Conservation (phyloP, 1,140 invertebrate genomes). For the Apocrypta bakeri region DNA sequence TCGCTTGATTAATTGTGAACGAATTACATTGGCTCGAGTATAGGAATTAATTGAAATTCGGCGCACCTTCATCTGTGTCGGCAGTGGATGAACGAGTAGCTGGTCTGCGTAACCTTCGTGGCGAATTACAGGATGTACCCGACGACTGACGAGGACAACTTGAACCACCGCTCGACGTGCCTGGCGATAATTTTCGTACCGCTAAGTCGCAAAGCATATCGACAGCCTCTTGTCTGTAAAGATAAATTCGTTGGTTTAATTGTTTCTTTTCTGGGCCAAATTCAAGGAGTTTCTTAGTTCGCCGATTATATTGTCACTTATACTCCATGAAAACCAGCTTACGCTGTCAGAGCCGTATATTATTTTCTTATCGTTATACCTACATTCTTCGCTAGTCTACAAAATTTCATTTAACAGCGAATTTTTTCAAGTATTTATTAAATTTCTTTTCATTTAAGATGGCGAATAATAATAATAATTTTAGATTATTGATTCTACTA, state of each 20-base stretch:
- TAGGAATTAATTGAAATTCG: slow-evolving; percentile 30
- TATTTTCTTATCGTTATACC: too few relatives aligned
- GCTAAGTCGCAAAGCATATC: slow-evolving; percentile 89
- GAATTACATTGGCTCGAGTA: too few relatives aligned
- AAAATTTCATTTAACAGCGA: too few relatives aligned
- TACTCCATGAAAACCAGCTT: background rate
- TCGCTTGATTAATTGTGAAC: too few relatives aligned
- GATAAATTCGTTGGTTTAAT: slow-evolving; percentile 13
- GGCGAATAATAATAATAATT: too few relatives aligned
- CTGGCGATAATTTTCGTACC: slow-evolving; percentile 81
- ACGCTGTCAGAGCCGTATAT: too few relatives aligned
- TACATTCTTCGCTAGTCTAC: too few relatives aligned
- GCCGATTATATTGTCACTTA: background rate
- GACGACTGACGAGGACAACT: slow-evolving; percentile 75
- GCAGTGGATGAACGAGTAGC: slow-evolving; percentile 66
- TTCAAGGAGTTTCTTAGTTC: background rate
- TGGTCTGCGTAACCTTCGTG: slow-evolving; percentile 75
- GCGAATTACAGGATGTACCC: slow-evolving; percentile 75
- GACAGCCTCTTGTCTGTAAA: slow-evolving; percentile 84
- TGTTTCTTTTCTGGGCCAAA: slow-evolving; percentile 1
- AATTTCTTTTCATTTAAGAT: too few relatives aligned
- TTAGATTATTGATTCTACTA: too few relatives aligned
- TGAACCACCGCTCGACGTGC: slow-evolving; percentile 75
- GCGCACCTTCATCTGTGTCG: slow-evolving; percentile 65
- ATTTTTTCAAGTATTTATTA: too few relatives aligned